Evolutionary conservation across 2,888 invertebrate genomes (phyloP).

Genomic region (Limnephilus rhombicus): DNA sequence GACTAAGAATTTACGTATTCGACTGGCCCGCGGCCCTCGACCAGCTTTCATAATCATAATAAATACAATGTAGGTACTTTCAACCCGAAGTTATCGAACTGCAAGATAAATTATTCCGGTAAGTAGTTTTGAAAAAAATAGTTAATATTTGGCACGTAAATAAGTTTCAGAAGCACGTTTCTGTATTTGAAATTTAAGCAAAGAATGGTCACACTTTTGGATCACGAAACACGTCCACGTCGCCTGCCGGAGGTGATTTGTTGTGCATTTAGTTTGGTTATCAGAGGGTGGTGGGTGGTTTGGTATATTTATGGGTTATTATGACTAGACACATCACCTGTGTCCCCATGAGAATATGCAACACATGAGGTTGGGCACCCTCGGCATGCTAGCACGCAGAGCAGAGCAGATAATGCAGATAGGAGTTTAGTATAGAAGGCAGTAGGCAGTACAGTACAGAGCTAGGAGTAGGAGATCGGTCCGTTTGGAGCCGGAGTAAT

Average conservation of each 20-base stretch:
- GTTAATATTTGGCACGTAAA: not conserved
- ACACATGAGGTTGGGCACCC: not conserved
- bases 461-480: not conserved
- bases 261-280: not conserved
- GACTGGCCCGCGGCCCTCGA: not conserved
- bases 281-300: too few relatives aligned
- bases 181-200: too few relatives aligned
- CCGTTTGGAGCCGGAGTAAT: slow-evolving; percentile 68
- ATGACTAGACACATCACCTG: not conserved
- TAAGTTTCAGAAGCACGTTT: not conserved
- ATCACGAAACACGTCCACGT: too few relatives aligned
- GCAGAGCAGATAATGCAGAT: not conserved
- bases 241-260: too few relatives aligned
- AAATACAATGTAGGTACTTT: not conserved
- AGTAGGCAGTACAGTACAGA: not conserved
- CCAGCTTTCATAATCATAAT: not conserved
- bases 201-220: too few relatives aligned
- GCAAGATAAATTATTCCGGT: too few relatives aligned
- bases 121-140: not conserved
- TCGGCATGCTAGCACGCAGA: not conserved
- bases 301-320: too few relatives aligned
- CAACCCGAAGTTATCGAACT: not conserved
- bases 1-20: not conserved
- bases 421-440: not conserved
- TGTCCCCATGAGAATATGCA: not conserved